A percentile compares a stretch with the other conserved stretches of the same genome.
phyloP scores from a whole-genome alignment of 2,797 vertebrate genomes.

The Coregonus suidteri region DNA sequence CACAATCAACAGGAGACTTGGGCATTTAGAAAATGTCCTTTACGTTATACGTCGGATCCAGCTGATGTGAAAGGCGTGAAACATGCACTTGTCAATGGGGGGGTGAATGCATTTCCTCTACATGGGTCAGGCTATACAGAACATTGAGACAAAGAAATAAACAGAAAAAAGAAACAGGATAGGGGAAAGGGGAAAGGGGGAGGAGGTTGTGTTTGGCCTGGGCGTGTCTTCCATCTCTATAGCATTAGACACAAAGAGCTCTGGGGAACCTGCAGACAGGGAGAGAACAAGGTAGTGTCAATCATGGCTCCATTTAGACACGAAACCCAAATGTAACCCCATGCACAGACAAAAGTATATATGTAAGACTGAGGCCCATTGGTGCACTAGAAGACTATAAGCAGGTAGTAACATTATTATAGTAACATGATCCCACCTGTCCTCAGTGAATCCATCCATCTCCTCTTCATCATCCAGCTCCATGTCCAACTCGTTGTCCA shows the following conservation, averaged over 20 bases:
- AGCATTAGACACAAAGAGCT: conserved; percentile 75
- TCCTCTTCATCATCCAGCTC: conserved; percentile 79
- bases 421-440: conserved; percentile 68
- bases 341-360: neutral
- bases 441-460: conserved; percentile 76
- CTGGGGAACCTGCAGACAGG: conserved; percentile 68
- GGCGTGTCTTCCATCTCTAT: conserved; percentile 11
- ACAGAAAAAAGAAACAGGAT: neutral
- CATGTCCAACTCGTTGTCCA: conserved; percentile 89
- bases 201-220: conserved; percentile 41
- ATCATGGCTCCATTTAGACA: neutral
- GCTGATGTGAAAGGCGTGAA: conserved; percentile 39
- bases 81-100: conserved; percentile 52
- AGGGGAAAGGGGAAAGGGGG: neutral
- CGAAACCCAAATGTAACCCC: neutral
- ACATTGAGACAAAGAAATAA: conserved; percentile 11
- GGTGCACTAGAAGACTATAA: neutral
- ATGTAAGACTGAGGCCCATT: neutral
- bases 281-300: neutral
- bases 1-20: neutral
- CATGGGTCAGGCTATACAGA: conserved; percentile 34
- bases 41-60: conserved; percentile 32
- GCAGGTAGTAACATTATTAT: neutral
- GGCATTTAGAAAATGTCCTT: conserved; percentile 38
- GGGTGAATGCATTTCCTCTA: neutral